Evolutionary conservation across 2,888 invertebrate genomes (phyloP).

Genomic region (Lasioglossum marginatum): DNA sequence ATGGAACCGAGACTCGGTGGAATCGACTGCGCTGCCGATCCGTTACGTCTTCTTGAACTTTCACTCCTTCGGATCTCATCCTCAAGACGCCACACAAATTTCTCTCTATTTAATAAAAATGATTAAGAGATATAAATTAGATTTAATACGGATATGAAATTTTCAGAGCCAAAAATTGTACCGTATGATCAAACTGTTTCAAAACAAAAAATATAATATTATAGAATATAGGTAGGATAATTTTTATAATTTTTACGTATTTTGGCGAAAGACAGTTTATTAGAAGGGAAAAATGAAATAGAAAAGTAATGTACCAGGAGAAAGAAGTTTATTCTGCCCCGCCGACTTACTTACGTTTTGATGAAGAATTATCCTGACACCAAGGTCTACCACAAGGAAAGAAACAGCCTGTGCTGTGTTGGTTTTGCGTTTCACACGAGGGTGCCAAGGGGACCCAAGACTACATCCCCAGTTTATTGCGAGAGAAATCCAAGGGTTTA

Average conservation of each 20-base stretch:
- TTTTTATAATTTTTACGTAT: neutral
- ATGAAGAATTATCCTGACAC: conserved; percentile 17
- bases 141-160: neutral
- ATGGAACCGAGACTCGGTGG: neutral
- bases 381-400: neutral
- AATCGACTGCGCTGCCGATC: neutral
- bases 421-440: conserved; percentile 30
- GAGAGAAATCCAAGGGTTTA: conserved; percentile 28
- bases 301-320: neutral
- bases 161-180: neutral
- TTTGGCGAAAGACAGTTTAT: neutral
- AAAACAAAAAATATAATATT: neutral
- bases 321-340: neutral
- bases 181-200: neutral
- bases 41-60: neutral
- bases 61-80: neutral
- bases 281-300: neutral
- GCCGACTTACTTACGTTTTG: neutral
- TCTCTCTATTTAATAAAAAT: neutral
- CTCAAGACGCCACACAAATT: neutral
- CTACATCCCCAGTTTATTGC: conserved; percentile 24
- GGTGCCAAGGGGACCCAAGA: conserved; percentile 22
- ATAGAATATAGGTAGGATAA: neutral
- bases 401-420: conserved; percentile 7
- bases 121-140: neutral